These are phyloP conservation scores for Calliopsis andreniformis DNA, from an alignment of 1,140 invertebrate genomes.

Conservation along the genomic window DNA sequence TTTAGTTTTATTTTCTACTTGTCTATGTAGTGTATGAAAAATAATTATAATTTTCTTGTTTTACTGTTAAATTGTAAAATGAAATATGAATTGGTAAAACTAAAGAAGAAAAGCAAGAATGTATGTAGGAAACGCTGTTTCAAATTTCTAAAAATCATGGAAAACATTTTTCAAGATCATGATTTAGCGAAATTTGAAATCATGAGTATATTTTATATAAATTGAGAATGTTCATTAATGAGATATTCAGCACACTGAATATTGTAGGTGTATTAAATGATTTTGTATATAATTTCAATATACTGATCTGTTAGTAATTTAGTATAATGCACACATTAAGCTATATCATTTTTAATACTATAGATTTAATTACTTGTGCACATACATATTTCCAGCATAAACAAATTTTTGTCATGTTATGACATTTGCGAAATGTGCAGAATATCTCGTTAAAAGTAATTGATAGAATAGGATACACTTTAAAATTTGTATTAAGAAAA, in stretches of 20 bases:
- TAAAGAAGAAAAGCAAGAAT: conserved; percentile 8
- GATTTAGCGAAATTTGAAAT: conserved; percentile 34
- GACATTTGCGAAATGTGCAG: conserved; percentile 21
- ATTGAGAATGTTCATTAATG: conserved; percentile 11
- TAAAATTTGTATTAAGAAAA: conserved; percentile 58
- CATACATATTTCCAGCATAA: not conserved
- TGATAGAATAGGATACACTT: conserved; percentile 58
- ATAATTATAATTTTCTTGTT: not conserved
- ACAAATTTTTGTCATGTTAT: not conserved
- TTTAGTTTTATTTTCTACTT: conserved; percentile 41
- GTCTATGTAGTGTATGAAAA: conserved; percentile 11
- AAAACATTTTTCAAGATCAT: not conserved
- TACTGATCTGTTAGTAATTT: not conserved
- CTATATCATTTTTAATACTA: not conserved
- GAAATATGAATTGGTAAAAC: conserved; percentile 35
- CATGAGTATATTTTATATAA: conserved; percentile 29
- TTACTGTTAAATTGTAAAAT: conserved; percentile 17
- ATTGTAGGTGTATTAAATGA: not conserved
- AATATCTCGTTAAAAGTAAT: conserved; percentile 59
- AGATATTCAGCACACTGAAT: conserved; percentile 17
- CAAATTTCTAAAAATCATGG: conserved; percentile 28
- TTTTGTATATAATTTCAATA: not conserved
- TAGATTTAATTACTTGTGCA: not conserved
- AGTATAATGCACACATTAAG: not conserved
- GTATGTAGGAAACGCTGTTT: conserved; percentile 16